Percentiles rank a stretch among this genome's conserved stretches.
These are phyloP conservation scores for Chionoecetes opilio DNA, from an alignment of 1,140 invertebrate species.

Conservation along the genomic window DNA sequence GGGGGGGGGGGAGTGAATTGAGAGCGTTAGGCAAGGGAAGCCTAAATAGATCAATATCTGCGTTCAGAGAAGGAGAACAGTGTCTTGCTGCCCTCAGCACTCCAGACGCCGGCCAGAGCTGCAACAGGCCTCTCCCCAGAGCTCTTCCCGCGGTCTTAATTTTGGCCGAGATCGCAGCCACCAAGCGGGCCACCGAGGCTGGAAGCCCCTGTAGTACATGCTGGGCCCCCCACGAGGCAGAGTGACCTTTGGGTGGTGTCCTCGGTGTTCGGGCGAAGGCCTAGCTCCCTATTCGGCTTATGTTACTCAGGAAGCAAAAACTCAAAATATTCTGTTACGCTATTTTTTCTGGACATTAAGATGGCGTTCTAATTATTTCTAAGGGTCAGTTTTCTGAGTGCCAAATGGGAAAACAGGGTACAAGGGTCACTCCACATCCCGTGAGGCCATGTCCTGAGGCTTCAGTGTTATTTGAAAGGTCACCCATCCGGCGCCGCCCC, in stretches of 20 bases:
- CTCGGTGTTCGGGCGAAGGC: neutral
- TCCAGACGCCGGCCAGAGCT: neutral
- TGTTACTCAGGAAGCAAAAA: slow-evolving; percentile 4
- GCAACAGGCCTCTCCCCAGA: neutral
- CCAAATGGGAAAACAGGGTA: neutral
- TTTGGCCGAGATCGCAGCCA: neutral
- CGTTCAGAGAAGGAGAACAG: neutral
- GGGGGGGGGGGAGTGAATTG: neutral
- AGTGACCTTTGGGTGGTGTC: neutral
- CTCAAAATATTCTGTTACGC: neutral
- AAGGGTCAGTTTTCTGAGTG: neutral
- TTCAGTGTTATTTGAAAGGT: too few species aligned
- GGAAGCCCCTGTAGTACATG: neutral
- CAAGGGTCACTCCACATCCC: neutral
- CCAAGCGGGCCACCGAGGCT: too few species aligned
- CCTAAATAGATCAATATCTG: neutral
- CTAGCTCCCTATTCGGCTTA: neutral
- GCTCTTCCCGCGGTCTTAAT: neutral
- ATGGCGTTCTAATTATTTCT: neutral
- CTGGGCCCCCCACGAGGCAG: neutral
- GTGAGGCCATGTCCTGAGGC: neutral
- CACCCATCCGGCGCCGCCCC: too few species aligned
- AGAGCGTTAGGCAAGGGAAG: neutral
- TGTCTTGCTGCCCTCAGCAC: neutral
- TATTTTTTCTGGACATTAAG: slow-evolving; percentile 3